Base-by-base conservation (phyloP, 2,888 invertebrate species). In the Synanthedon andrenaeformis region DNA sequence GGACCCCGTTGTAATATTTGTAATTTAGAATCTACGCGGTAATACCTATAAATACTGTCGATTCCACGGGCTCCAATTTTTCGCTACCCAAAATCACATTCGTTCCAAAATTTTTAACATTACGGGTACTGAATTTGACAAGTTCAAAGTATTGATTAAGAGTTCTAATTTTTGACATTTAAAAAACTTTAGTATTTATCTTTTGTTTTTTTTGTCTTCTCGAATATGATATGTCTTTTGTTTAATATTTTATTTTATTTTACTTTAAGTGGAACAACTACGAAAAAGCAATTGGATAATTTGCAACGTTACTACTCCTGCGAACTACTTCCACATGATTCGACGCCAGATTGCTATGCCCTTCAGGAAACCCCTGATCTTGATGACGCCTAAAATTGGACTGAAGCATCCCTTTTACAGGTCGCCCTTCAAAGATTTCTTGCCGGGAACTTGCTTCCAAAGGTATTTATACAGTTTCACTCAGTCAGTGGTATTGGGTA, bases 321-420 rank as follows among this genome's bases (percentile, higher is more conserved):
- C 93, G 23, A 94, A 94, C 79, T 90, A 92, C 66, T 94, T 93
- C 86, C 95, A 95, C 79, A 79, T 91, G 64, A 80, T 96, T 52
- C 88, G 95, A 51, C 87, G 95, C 13, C 95, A 96, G 81, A 89
- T 94, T 54, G 89, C 90, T 42, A 74, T 94, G 74, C 93, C 94
- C 0, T 94, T 95, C 86, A 88, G 95, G 56, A 95, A 95, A 77
- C 95, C 95, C 35, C 76, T 94, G 59, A 89, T 95, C 56, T 71
- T 94, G 5, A 90, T 94, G 88, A 91, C 93, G 12, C 95, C 95
- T 1, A 95, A 95, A 78, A 89, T 92, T 49, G 88, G 95, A 59
- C 89, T 95, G 56, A 91, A 94, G 61, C 92, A 93, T 61, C 93
- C 94, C 0, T 91, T 90, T 74, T 94, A 93, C 54, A 80, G 90